Percentiles rank a stretch among this genome's conserved stretches.
phyloP scores from a whole-genome alignment of 1,140 invertebrate species.

The Drosophila melanica region DNA sequence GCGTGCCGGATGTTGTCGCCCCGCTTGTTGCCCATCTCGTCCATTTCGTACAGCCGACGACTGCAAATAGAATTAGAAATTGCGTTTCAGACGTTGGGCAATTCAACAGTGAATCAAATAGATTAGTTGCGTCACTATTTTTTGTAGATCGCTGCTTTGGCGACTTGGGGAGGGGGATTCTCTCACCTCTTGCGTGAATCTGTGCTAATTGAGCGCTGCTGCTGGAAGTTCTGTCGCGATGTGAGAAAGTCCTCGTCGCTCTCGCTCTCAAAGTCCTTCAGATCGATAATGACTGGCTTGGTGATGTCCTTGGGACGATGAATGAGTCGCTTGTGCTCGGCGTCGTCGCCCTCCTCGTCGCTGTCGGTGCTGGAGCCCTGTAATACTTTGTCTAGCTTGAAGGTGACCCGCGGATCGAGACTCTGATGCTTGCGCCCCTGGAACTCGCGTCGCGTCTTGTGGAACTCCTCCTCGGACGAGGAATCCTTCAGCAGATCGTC shows the following conservation, averaged over 20 bases:
- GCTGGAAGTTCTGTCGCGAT: slow-evolving; percentile 76
- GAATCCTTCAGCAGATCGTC: slow-evolving; percentile 80
- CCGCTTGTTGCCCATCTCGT: slow-evolving; percentile 85
- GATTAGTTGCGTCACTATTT: slow-evolving; percentile 6
- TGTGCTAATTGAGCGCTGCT: slow-evolving; percentile 80
- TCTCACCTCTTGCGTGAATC: slow-evolving; percentile 83
- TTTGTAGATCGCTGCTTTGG: background rate
- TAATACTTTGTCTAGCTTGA: slow-evolving; percentile 81
- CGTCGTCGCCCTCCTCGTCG: slow-evolving; percentile 80
- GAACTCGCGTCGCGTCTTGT: slow-evolving; percentile 77
- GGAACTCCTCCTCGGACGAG: slow-evolving; percentile 82
- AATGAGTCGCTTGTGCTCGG: slow-evolving; percentile 77
- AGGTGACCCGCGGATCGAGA: slow-evolving; percentile 79
- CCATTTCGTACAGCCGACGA: slow-evolving; percentile 86
- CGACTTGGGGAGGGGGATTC: too few species aligned
- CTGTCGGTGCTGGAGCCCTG: slow-evolving; percentile 79
- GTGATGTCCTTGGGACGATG: slow-evolving; percentile 82
- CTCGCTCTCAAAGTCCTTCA: slow-evolving; percentile 82
- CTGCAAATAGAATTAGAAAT: slow-evolving; percentile 49
- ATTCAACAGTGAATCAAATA: slow-evolving; percentile 5
- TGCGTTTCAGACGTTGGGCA: slow-evolving; percentile 29
- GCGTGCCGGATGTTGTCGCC: slow-evolving; percentile 86
- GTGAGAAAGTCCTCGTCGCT: slow-evolving; percentile 80
- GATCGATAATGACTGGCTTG: slow-evolving; percentile 82
- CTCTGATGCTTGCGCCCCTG: slow-evolving; percentile 83